phyloP scores from a whole-genome alignment of 2,888 invertebrate genomes.

The Tanypteryx hageni region DNA sequence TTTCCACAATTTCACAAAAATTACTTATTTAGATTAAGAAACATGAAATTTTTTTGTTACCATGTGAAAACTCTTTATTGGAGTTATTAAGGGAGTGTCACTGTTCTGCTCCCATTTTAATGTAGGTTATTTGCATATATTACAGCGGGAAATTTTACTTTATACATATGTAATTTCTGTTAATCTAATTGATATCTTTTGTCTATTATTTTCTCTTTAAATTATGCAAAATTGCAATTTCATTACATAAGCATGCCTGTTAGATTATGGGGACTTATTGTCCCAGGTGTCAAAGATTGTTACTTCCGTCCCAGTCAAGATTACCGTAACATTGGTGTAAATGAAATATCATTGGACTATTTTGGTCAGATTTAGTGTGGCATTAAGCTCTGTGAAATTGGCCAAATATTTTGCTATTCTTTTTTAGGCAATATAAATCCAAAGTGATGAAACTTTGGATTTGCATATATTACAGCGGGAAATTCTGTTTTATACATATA shows the following conservation, averaged over 20 bases:
- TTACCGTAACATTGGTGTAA: not conserved
- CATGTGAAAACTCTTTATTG: not conserved
- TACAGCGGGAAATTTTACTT: not conserved
- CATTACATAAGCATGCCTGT: not conserved
- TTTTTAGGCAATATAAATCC: constrained; percentile 26
- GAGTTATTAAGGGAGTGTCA: not conserved
- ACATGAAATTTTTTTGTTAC: constrained; percentile 30
- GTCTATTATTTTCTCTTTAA: not conserved
- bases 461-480: not conserved
- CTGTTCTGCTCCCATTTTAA: not conserved
- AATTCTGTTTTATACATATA: not conserved
- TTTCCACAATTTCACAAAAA: not conserved
- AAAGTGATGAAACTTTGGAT: not conserved
- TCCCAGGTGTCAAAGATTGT: not conserved
- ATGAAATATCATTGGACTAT: not conserved
- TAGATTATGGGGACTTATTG: not conserved
- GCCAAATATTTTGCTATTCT: constrained; percentile 52
- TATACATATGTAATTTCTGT: not conserved
- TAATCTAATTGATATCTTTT: not conserved
- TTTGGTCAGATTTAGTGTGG: not conserved
- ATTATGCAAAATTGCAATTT: not conserved
- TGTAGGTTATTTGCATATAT: not conserved
- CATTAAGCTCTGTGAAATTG: not conserved
- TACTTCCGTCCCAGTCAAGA: constrained; percentile 19
- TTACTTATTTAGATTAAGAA: not conserved